Conservation (phyloP, 2,797 vertebrate genomes). For the Enoplosus armatus region DNA sequence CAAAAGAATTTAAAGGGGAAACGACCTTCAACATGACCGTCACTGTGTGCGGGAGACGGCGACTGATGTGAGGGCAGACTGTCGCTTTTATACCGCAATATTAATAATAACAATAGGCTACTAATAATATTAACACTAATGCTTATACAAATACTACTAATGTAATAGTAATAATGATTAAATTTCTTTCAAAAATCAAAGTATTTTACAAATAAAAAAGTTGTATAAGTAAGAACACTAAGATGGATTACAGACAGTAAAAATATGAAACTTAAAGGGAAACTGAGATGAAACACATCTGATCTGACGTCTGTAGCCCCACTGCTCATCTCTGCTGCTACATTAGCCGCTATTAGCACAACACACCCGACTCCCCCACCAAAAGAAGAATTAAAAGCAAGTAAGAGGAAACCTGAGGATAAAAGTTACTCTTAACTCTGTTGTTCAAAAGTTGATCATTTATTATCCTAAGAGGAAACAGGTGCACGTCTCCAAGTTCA, state of each 20-base stretch:
- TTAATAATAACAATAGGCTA: not conserved
- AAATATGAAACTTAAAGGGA: not conserved
- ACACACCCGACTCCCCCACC: no score
- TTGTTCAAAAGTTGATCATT: no score
- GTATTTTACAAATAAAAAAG: not conserved
- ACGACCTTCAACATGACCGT: slow-evolving; percentile 8
- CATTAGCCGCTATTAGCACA: not conserved
- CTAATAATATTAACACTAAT: not conserved
- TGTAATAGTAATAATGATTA: not conserved
- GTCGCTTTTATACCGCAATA: not conserved
- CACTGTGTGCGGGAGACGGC: not conserved
- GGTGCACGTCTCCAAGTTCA: no score
- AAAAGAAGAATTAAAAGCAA: no score
- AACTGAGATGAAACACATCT: no score
- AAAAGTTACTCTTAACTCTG: no score
- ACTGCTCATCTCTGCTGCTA: not conserved
- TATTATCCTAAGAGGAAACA: no score
- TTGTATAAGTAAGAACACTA: not conserved
- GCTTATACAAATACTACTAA: no score
- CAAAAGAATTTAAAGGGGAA: slow-evolving; percentile 57
- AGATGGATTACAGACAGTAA: not conserved
- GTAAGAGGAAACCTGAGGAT: no score
- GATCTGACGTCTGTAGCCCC: not conserved
- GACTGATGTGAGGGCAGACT: not conserved
- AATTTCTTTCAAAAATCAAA: no score